A percentile compares a stretch with the other conserved stretches of the same genome.
phyloP scores from a whole-genome alignment of 2,888 invertebrate species.

The Acronicta psi region DNA sequence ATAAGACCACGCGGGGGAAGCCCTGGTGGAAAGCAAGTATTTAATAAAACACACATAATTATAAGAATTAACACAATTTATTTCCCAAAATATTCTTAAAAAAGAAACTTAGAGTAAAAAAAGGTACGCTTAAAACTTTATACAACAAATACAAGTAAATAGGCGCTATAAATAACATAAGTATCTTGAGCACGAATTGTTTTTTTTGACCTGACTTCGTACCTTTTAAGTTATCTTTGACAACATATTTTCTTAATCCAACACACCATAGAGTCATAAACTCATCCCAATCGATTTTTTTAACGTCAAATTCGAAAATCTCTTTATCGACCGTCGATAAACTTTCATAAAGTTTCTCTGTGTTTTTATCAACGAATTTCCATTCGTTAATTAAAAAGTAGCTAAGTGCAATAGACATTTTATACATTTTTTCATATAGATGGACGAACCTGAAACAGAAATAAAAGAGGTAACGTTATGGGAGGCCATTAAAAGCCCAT shows the following conservation, averaged over 20 bases:
- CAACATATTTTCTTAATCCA: slow-evolving; percentile 57
- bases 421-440: slow-evolving; percentile 56
- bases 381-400: slow-evolving; percentile 57
- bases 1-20: too few species aligned
- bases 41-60: not conserved
- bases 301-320: slow-evolving; percentile 60
- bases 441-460: slow-evolving; percentile 54
- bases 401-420: slow-evolving; percentile 39
- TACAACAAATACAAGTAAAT: slow-evolving; percentile 27
- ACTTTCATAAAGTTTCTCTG: slow-evolving; percentile 34
- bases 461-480: not conserved
- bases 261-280: slow-evolving; percentile 49
- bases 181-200: slow-evolving; percentile 38
- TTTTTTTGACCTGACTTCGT: slow-evolving; percentile 41
- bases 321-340: slow-evolving; percentile 51
- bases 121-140: slow-evolving; percentile 11
- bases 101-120: slow-evolving; percentile 5
- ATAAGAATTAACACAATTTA: not conserved
- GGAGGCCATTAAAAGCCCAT: too few species aligned
- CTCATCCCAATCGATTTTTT: slow-evolving; percentile 48
- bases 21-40: too few species aligned
- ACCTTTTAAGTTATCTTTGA: slow-evolving; percentile 58
- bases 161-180: not conserved
- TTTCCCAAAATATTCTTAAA: not conserved
- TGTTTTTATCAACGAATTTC: slow-evolving; percentile 59